Evolutionary conservation across 2,113 vertebrate genomes (phyloP).

Genomic region (Perccottus glenii): DNA sequence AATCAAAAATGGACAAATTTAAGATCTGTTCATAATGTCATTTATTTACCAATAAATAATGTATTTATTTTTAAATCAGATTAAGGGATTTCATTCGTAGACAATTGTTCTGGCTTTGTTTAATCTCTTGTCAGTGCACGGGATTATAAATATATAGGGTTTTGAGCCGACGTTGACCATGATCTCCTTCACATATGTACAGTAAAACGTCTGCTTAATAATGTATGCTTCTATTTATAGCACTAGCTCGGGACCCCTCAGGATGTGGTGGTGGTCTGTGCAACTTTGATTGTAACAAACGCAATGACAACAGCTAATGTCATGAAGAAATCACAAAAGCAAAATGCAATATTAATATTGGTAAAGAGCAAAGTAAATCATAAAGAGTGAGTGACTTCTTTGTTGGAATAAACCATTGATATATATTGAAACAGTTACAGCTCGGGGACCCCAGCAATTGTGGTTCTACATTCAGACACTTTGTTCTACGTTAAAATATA

Average conservation of each 20-base stretch:
- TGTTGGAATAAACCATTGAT: not conserved
- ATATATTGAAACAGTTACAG: not conserved
- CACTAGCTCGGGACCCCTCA: conserved; percentile 6
- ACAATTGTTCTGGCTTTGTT: not conserved
- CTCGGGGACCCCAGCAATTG: not conserved
- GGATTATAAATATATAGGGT: not conserved
- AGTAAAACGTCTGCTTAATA: conserved; percentile 36
- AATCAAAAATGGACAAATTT: too few species aligned
- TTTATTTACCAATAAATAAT: too few species aligned
- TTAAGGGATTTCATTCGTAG: conserved; percentile 9
- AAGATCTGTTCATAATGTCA: too few species aligned
- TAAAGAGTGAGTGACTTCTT: too few species aligned
- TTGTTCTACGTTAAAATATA: too few species aligned
- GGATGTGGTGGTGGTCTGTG: conserved; percentile 13
- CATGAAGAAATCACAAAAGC: not conserved
- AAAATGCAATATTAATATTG: not conserved
- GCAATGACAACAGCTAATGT: conserved; percentile 16
- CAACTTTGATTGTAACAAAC: conserved; percentile 16
- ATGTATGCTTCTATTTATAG: conserved; percentile 36
- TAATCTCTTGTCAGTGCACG: not conserved
- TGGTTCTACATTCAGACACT: too few species aligned
- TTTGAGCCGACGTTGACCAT: conserved; percentile 5
- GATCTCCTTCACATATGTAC: not conserved
- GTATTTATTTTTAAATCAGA: too few species aligned
- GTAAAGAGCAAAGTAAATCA: not conserved